Evolutionary conservation across 92 coral and sea anemone species (phyloP).

Genomic region (Palythoa grandiflora): DNA sequence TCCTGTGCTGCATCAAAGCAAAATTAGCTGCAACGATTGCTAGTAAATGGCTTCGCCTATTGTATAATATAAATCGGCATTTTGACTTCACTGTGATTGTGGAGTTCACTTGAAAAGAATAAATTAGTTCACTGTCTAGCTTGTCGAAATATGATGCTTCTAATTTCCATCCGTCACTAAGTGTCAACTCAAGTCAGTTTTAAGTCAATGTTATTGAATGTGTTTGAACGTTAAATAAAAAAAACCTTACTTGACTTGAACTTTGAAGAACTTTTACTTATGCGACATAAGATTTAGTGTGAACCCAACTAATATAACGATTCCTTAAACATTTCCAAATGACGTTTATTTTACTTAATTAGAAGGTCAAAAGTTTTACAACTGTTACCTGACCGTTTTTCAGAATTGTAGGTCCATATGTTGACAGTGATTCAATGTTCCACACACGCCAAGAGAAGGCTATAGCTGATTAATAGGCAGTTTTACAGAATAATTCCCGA

Average conservation of each 20-base stretch:
- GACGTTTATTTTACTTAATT: no score
- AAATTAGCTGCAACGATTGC: slow-evolving; percentile 4
- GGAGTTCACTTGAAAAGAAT: slow-evolving; percentile 1
- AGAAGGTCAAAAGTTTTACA: no score
- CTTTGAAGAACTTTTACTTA: slow-evolving; percentile 9
- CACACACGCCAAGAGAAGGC: no score
- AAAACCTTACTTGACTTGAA: slow-evolving; percentile 11
- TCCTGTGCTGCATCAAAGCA: background rate
- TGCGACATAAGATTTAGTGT: slow-evolving; percentile 11
- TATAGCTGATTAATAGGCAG: no score
- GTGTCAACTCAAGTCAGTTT: slow-evolving; percentile 25
- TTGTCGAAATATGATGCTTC: slow-evolving; percentile 2
- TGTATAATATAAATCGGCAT: background rate
- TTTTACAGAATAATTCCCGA: no score
- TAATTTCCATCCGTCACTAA: background rate
- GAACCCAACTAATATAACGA: background rate
- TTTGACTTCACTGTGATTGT: slow-evolving; percentile 20
- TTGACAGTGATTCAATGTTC: no score
- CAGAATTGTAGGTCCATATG: no score
- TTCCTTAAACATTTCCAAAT: no score
- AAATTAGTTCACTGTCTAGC: slow-evolving; percentile 14
- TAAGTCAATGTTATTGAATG: slow-evolving; percentile 33
- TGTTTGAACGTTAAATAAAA: slow-evolving; percentile 25
- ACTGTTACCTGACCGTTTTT: no score
- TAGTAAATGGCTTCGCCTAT: slow-evolving; percentile 6